Evolutionary conservation across 2,797 vertebrate species (phyloP), one percentile per base, ranked within the genome.

Genomic region (Crypturellus tataupa): DNA sequence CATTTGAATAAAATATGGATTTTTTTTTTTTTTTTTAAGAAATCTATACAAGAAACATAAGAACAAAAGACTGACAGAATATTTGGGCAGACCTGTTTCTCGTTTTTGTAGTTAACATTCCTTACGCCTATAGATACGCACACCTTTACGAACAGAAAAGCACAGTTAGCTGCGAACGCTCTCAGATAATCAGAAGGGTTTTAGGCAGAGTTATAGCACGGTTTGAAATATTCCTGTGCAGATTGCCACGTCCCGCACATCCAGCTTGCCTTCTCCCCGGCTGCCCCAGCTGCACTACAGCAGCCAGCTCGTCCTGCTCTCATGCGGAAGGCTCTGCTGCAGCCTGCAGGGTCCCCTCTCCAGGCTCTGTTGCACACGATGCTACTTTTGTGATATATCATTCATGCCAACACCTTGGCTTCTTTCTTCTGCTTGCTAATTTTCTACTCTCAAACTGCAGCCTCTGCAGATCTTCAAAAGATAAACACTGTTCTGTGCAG

Each of bases 61-160:
- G 55, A n/a, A n/a, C 55, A 56, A 58, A 18, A 78, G 51, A 59
- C n/a, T 56, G 46, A 68, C 11, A 76, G 51, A 64, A 42, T 25
- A 81, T 8, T 58, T 77, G 7, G 79, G 59, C 37, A 64, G 53
- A 23, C 7, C 44, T 65, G 55, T 13, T 62, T 80, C 67, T n/a
- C 2, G 19, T 80, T 87, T 80, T 69, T 56, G 12, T 39, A 87
- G 16, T 51, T 84, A 83, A 62, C 18, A 7, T 65, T 44, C 87
- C 37, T 89, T 87, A 79, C 7, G 19, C 27, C 59, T 11, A 4
- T 11, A 69, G 9, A 65, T 29, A 78, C 80, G 37, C 76, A 80
- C 6, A 75, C 71, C 24, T 92, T 68, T n/a, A 24, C 75, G 80
- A 92, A 37, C 21, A 90, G 25, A 27, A 85, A 25, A 87, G 85